Conservation (phyloP, 2,888 invertebrate species). For the Atethmia centrago region DNA sequence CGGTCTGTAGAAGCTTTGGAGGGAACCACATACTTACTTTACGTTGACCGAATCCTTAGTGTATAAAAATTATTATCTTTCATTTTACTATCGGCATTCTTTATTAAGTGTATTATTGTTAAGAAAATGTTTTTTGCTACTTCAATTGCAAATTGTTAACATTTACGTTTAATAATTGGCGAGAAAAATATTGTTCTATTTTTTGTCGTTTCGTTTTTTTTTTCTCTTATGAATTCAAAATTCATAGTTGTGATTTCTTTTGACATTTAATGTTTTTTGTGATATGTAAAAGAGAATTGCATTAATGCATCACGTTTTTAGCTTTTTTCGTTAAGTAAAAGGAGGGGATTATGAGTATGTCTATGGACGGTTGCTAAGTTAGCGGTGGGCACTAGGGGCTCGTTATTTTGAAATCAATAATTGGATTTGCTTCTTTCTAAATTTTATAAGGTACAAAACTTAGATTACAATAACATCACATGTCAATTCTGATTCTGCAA, state of each 20-base stretch:
- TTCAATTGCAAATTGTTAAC: constrained; percentile 80
- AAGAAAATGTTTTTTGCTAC: constrained; percentile 76
- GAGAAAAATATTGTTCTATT: constrained; percentile 82
- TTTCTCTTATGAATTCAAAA: constrained; percentile 89
- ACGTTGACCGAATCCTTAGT: constrained; percentile 70
- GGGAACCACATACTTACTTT: constrained; percentile 57
- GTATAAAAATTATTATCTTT: constrained; percentile 71
- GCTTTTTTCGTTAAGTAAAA: constrained; percentile 80
- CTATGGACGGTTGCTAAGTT: constrained; percentile 73
- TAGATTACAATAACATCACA: constrained; percentile 79
- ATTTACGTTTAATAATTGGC: constrained; percentile 77
- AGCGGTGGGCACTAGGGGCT: constrained; percentile 72
- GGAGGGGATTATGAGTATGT: constrained; percentile 75
- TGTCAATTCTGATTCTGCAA: constrained; percentile 76
- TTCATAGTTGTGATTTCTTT: constrained; percentile 91
- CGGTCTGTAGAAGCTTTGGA: constrained; percentile 57
- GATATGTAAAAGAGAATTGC: constrained; percentile 89
- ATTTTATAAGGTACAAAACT: constrained; percentile 84
- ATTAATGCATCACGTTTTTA: constrained; percentile 88
- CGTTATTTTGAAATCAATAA: constrained; percentile 76
- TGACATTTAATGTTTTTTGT: constrained; percentile 91
- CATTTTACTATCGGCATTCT: constrained; percentile 74
- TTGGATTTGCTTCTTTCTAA: constrained; percentile 80
- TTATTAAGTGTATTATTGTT: constrained; percentile 80
- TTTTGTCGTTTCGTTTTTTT: constrained; percentile 83